Conservation (phyloP, 1,140 invertebrate species). For the Atta cephalotes region DNA sequence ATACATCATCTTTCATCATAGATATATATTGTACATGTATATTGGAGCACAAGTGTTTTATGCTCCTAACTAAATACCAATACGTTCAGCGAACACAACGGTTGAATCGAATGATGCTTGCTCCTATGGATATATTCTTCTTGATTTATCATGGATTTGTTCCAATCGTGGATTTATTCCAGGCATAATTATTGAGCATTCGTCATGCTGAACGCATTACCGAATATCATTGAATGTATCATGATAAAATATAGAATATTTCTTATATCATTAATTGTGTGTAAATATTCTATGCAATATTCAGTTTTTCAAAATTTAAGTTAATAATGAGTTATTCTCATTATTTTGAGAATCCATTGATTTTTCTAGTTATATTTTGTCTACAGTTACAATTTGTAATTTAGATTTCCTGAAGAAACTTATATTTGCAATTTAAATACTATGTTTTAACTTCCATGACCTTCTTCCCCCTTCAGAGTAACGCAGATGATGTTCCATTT, state of each 20-base stretch:
- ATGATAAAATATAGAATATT: neutral
- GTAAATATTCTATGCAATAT: neutral
- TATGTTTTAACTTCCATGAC: constrained; percentile 24
- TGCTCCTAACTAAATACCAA: too few species aligned
- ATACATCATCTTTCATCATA: neutral
- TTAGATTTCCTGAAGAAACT: neutral
- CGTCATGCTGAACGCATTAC: too few species aligned
- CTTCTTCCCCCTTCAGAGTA: constrained; percentile 39
- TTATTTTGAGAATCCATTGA: neutral
- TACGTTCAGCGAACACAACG: too few species aligned
- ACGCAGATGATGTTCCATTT: constrained; percentile 51
- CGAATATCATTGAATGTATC: neutral
- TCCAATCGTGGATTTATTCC: too few species aligned
- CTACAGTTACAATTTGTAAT: neutral
- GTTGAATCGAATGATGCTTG: too few species aligned
- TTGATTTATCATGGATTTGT: too few species aligned
- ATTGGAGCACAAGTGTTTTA: neutral
- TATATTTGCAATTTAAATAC: constrained; percentile 29
- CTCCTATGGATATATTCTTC: too few species aligned
- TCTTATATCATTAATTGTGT: neutral
- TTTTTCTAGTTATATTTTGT: neutral
- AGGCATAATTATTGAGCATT: too few species aligned
- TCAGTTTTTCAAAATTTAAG: neutral
- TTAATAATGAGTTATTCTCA: neutral
- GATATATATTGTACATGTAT: too few species aligned